phyloP scores from a whole-genome alignment of 2,888 invertebrate genomes.

The Eilema depressum region DNA sequence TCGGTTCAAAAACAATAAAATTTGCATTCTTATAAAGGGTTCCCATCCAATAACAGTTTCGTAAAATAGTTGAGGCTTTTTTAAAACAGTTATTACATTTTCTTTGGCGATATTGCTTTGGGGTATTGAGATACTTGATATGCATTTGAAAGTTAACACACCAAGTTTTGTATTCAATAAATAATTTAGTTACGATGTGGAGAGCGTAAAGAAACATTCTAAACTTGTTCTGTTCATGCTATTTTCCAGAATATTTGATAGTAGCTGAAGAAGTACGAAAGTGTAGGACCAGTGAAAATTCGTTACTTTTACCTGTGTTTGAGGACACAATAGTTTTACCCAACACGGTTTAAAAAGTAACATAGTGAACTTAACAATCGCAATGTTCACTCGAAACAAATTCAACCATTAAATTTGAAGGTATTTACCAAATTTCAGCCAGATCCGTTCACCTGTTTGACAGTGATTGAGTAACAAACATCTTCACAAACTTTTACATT shows the following conservation, averaged over 20 bases:
- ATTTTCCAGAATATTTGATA: neutral
- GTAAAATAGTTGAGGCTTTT: constrained; percentile 43
- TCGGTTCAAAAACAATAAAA: constrained; percentile 64
- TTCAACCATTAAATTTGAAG: neutral
- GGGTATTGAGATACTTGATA: constrained; percentile 20
- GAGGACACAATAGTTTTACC: neutral
- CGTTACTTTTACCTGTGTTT: neutral
- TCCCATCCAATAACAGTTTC: constrained; percentile 60
- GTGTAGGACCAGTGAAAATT: neutral
- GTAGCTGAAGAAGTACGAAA: neutral
- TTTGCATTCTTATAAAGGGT: constrained; percentile 71
- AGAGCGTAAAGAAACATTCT: neutral
- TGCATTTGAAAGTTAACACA: constrained; percentile 17
- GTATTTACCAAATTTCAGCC: neutral
- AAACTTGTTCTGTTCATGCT: neutral
- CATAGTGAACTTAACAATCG: no score
- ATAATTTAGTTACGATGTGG: constrained; percentile 9
- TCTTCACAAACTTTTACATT: no score
- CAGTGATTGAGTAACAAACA: no score
- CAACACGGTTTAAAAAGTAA: neutral
- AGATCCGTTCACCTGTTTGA: no score
- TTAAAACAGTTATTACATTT: constrained; percentile 32
- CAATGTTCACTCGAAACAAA: no score
- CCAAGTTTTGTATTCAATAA: constrained; percentile 8
- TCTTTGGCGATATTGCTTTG: constrained; percentile 20